A percentile compares a stretch with the other conserved stretches of the same genome.
Conservation (phyloP, 2,113 vertebrate genomes). For the Peromyscus californicus region DNA sequence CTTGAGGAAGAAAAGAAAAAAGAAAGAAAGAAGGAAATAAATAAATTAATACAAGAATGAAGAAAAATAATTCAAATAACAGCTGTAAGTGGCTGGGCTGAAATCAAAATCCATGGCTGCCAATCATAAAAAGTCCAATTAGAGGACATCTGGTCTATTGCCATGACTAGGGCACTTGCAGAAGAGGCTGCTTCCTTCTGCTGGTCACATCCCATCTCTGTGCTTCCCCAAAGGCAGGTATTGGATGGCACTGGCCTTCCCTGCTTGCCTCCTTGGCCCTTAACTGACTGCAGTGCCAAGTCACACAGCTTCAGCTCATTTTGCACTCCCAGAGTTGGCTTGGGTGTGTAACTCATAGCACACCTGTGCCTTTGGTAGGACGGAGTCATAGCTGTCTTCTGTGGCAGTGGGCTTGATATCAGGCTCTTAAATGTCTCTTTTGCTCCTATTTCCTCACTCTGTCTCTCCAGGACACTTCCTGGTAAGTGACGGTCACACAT, state of each 20-base stretch:
- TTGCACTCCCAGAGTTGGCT: not conserved
- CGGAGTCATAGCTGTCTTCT: not conserved
- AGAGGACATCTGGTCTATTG: not conserved
- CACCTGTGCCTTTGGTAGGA: not conserved
- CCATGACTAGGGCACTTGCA: not conserved
- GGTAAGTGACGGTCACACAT: not conserved
- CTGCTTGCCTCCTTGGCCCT: not conserved
- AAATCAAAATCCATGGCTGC: not conserved
- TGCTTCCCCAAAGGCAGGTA: not conserved
- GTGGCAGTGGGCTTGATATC: not conserved
- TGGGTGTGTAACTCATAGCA: not conserved
- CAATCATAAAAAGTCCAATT: not conserved
- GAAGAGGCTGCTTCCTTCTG: not conserved
- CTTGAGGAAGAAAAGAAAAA: not conserved
- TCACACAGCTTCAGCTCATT: not conserved
- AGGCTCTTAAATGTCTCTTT: not conserved
- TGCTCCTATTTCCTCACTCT: not conserved
- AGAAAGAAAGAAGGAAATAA: not conserved
- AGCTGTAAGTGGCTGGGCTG: not conserved
- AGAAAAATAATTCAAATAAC: not conserved
- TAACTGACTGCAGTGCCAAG: not conserved
- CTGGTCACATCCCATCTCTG: not conserved
- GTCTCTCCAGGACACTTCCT: constrained; percentile 35
- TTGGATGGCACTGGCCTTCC: not conserved
- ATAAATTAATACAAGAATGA: not conserved